These are phyloP conservation scores for Diuraphis noxia DNA, from an alignment of 1,140 invertebrate genomes.

Conservation along the genomic window DNA sequence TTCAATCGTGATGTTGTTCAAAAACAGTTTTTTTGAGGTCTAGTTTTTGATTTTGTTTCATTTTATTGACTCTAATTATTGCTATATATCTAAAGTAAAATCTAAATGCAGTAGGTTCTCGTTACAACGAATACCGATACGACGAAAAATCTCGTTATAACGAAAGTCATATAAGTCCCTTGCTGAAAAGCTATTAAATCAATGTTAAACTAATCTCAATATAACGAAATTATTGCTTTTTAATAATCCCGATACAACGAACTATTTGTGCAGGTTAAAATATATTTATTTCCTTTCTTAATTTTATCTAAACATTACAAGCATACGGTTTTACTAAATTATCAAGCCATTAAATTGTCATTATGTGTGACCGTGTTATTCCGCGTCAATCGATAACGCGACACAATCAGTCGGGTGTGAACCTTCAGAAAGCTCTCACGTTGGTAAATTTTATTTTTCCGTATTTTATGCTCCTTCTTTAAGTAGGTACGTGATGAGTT, in stretches of 20 bases:
- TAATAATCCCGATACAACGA: too few species aligned
- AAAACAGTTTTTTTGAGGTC: background rate
- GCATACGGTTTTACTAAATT: background rate
- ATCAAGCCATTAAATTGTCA: conserved; percentile 3
- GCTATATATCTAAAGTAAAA: background rate
- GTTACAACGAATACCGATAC: background rate
- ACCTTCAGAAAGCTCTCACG: too few species aligned
- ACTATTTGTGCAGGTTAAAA: background rate
- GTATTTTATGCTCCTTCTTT: too few species aligned
- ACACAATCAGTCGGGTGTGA: too few species aligned
- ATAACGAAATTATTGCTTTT: too few species aligned
- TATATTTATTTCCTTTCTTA: background rate
- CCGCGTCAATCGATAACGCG: too few species aligned
- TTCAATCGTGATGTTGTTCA: background rate
- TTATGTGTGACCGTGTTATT: too few species aligned
- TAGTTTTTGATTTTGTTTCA: background rate
- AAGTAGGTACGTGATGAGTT: too few species aligned
- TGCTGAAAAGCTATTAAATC: background rate
- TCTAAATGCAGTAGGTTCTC: background rate
- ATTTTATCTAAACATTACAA: background rate
- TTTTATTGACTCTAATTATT: background rate
- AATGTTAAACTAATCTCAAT: too few species aligned
- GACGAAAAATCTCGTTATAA: conserved; percentile 4
- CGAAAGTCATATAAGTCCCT: background rate
- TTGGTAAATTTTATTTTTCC: too few species aligned